Evolutionary conservation across 2,797 vertebrate genomes (phyloP).

Genomic region (Orestias chungarensis): DNA sequence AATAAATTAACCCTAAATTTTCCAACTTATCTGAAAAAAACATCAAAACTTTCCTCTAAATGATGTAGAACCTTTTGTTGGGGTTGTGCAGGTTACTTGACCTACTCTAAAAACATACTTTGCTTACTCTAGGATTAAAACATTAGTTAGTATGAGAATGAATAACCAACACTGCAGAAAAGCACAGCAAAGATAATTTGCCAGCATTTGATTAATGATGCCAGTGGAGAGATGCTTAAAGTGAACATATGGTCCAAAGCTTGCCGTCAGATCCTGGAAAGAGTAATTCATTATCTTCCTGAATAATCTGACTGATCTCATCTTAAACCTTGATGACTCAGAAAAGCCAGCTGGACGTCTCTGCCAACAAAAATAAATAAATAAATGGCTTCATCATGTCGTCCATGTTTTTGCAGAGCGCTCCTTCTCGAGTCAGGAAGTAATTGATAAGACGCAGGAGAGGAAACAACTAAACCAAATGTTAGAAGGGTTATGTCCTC

Average conservation of each 20-base stretch:
- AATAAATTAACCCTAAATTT: neutral
- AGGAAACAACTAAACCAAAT: slow-evolving; percentile 37
- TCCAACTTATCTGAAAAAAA: neutral
- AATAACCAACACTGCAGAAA: slow-evolving; percentile 17
- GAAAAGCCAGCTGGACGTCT: slow-evolving; percentile 44
- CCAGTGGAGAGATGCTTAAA: slow-evolving; percentile 13
- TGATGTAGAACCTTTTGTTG: neutral
- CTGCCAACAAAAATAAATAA: no score
- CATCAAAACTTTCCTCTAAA: neutral
- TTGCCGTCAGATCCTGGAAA: slow-evolving; percentile 25
- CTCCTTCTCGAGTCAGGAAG: slow-evolving; percentile 52
- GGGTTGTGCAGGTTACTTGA: neutral
- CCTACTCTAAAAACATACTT: neutral
- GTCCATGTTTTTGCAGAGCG: slow-evolving; percentile 23
- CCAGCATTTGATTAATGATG: slow-evolving; percentile 25
- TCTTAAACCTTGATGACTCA: slow-evolving; percentile 51
- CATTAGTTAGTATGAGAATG: neutral
- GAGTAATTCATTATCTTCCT: slow-evolving; percentile 49
- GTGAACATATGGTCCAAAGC: slow-evolving; percentile 50
- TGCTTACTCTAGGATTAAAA: neutral
- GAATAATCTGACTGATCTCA: slow-evolving; percentile 62
- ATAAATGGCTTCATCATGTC: slow-evolving; percentile 19
- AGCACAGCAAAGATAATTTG: slow-evolving; percentile 33
- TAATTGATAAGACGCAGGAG: slow-evolving; percentile 56
- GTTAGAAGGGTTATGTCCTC: slow-evolving; percentile 38